A percentile compares a stretch with the other conserved stretches of the same genome.
These are phyloP conservation scores for Luehdorfia chinensis DNA, from an alignment of 1,140 invertebrate species.

Conservation along the genomic window DNA sequence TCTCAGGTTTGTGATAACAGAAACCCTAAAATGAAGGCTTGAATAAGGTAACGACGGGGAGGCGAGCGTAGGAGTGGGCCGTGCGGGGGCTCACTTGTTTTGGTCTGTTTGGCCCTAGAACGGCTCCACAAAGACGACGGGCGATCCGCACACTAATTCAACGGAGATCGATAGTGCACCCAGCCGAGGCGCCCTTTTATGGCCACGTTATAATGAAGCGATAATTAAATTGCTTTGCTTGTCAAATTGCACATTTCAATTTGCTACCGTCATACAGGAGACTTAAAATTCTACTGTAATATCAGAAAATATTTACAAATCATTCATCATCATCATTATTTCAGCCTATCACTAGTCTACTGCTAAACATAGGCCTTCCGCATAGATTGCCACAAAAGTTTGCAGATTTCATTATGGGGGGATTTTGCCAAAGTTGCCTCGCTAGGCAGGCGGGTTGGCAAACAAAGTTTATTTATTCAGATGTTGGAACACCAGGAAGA, in stretches of 20 bases:
- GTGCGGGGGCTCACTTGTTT: constrained; percentile 57
- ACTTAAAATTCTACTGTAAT: too few relatives aligned
- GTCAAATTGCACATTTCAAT: constrained; percentile 25
- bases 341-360: too few relatives aligned
- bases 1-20: constrained; percentile 17
- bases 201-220: constrained; percentile 48
- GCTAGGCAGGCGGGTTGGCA: too few relatives aligned
- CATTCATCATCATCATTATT: too few relatives aligned
- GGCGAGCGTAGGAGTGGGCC: constrained; percentile 29
- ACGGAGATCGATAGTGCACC: constrained; percentile 74
- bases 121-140: constrained; percentile 69
- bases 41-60: constrained; percentile 51
- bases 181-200: constrained; percentile 61
- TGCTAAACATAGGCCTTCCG: too few relatives aligned
- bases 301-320: too few relatives aligned
- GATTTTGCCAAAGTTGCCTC: too few relatives aligned
- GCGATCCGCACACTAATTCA: constrained; percentile 75
- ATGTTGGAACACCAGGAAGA: too few relatives aligned
- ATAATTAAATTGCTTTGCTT: constrained; percentile 61
- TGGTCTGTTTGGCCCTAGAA: constrained; percentile 71
- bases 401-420: too few relatives aligned
- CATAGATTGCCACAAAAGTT: too few relatives aligned
- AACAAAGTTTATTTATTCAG: too few relatives aligned
- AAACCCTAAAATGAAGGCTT: constrained; percentile 61
- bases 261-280: too few relatives aligned